Evolutionary conservation across 1,140 invertebrate species (phyloP).

Genomic region (Drosophila azteca): DNA sequence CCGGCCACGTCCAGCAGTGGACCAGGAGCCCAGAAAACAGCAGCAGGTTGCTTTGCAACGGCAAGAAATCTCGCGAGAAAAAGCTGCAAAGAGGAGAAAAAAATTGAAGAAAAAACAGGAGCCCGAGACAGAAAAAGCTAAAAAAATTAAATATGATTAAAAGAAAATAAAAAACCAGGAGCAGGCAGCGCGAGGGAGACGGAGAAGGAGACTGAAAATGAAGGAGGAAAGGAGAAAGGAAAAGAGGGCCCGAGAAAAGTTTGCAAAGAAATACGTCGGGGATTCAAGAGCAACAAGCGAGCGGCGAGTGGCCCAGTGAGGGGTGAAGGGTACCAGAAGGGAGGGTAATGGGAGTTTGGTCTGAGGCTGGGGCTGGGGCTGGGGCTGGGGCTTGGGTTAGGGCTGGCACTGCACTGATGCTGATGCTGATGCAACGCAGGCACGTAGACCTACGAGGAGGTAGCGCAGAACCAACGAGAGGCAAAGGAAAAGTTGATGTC

Average conservation of each 20-base stretch:
- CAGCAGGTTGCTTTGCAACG: conserved; percentile 48
- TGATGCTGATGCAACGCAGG: conserved; percentile 56
- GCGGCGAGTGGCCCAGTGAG: conserved; percentile 16
- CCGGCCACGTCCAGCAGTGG: conserved; percentile 67
- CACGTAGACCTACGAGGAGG: conserved; percentile 46
- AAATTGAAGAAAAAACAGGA: conserved; percentile 41
- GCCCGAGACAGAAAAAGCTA: conserved; percentile 67
- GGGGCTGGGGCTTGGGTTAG: not conserved
- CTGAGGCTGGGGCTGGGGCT: not conserved
- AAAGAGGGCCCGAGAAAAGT: conserved; percentile 31
- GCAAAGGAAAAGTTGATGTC: conserved; percentile 19
- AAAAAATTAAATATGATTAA: conserved; percentile 82
- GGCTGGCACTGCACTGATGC: conserved; percentile 22
- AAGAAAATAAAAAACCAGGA: conserved; percentile 66
- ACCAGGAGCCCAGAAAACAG: conserved; percentile 71
- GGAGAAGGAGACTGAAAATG: not conserved
- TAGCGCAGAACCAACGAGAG: conserved; percentile 3
- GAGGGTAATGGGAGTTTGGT: not conserved
- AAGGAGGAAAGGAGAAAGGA: not conserved
- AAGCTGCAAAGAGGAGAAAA: conserved; percentile 32
- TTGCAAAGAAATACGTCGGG: conserved; percentile 60
- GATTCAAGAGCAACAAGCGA: conserved; percentile 72
- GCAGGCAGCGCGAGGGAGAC: conserved; percentile 8
- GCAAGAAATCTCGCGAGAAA: conserved; percentile 51
- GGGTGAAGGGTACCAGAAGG: not conserved